A percentile compares a stretch with the other conserved stretches of the same genome.
Conservation (phyloP, 2,888 invertebrate species). For the Cataglyphis rosenhaueri region DNA sequence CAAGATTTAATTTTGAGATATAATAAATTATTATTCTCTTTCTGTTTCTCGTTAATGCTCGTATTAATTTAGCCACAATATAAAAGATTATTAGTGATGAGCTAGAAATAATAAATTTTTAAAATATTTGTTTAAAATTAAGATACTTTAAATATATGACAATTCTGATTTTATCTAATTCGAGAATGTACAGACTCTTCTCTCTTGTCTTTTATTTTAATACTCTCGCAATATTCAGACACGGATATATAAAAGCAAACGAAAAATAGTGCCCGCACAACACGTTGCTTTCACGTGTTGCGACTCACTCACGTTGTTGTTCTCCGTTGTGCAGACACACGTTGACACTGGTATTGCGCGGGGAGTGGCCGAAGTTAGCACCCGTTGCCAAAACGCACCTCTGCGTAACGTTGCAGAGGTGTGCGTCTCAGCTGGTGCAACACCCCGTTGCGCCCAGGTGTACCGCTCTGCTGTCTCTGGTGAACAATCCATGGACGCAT, state of each 20-base stretch:
- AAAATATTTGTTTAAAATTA: not conserved
- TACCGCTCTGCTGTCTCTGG: conserved; percentile 87
- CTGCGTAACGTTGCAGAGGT: conserved; percentile 85
- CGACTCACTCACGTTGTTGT: not conserved
- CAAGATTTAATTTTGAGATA: not conserved
- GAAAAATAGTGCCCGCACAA: conserved; percentile 33
- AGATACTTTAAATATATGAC: not conserved
- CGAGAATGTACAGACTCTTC: not conserved
- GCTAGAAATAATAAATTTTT: not conserved
- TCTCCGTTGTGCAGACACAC: conserved; percentile 79
- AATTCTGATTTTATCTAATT: not conserved
- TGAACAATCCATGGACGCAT: conserved; percentile 87
- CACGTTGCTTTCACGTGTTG: not conserved
- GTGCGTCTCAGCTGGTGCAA: conserved; percentile 84
- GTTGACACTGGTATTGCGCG: conserved; percentile 86
- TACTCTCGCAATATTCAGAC: not conserved
- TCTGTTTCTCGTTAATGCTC: not conserved
- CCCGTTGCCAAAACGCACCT: conserved; percentile 85
- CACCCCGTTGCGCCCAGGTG: conserved; percentile 87
- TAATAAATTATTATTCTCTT: not conserved
- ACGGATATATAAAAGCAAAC: not conserved
- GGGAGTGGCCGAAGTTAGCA: conserved; percentile 87
- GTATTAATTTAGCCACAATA: not conserved
- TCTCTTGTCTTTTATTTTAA: conserved; percentile 11
- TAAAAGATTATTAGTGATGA: not conserved